Base-by-base conservation (phyloP, 92 coral and sea anemone genomes). In the Zoanthus sansibaricus region DNA sequence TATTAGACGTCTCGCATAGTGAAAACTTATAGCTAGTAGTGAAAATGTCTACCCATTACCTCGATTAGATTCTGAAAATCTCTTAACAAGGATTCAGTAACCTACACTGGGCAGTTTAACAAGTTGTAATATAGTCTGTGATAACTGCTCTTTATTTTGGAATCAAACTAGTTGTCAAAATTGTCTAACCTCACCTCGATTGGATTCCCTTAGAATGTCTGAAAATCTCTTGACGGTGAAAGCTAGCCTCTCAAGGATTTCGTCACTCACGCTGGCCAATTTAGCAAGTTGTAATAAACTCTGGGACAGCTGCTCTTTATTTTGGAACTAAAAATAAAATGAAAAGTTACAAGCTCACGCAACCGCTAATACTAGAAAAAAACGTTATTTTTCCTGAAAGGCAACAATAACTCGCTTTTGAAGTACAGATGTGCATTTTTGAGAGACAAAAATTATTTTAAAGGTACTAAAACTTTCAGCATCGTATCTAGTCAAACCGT, bases 221-320 rank as follows among this genome's bases (percentile, higher is more conserved):
- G 85, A 80, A 80, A 80, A 80, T 21, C 21, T 47, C 62, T 80
- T 80, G 0, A 67, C 75, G 5, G 75, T 47, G 15, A 44, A 20
- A 45, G 85, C 85, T 54, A 80, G 46, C 8, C 70, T 80, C 47
- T 66, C 20, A 20, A 80, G 46, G 85, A 66, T 31, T 48, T 45
- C 46, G 14, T 80, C 75, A 59, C 62, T 74, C 47, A 80, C 20
- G 21, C 8, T 10, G 55, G 61, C 20, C 45, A 66, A 25, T 20
- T 80, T 70, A 1, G 74, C 46, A 47, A 80, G 85, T 45, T 49
- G 46, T 66, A 80, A 17, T 18, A 80, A 33, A 30, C 71, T 64
- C 44, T 67, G 85, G 1, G 85, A 66, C 58, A 80, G 47, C 12
- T 47, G 45, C 20, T 80, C 75, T 71, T 80, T 74, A 15, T 64